phyloP scores from a whole-genome alignment of 2,113 vertebrate species.

The Perca schrenkii region DNA sequence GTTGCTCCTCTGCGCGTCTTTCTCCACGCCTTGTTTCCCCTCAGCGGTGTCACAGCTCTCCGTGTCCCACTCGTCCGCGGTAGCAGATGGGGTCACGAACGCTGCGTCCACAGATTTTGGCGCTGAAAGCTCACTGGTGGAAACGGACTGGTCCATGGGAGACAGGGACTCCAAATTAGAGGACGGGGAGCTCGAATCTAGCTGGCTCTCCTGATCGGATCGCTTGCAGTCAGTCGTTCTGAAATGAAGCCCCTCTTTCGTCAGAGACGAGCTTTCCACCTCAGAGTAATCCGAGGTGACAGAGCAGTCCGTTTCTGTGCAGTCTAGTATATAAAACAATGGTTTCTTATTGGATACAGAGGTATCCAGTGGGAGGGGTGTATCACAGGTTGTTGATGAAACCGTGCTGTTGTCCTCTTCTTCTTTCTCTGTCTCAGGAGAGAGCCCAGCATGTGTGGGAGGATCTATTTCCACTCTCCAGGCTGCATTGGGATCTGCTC shows the following conservation, averaged over 20 bases:
- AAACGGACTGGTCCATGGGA: slow-evolving; percentile 67
- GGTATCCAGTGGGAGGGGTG: slow-evolving; percentile 82
- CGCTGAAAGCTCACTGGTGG: slow-evolving; percentile 64
- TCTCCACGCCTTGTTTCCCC: slow-evolving; percentile 59
- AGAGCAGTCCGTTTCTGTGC: slow-evolving; percentile 92
- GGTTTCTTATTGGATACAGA: slow-evolving; percentile 84
- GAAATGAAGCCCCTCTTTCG: slow-evolving; percentile 67
- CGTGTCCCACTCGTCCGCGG: slow-evolving; percentile 80
- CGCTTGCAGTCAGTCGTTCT: slow-evolving; percentile 47
- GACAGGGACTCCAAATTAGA: slow-evolving; percentile 80
- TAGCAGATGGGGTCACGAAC: slow-evolving; percentile 50
- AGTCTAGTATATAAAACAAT: slow-evolving; percentile 79
- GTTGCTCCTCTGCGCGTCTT: slow-evolving; percentile 39
- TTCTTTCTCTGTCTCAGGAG: slow-evolving; percentile 69
- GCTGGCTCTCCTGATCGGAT: slow-evolving; percentile 45
- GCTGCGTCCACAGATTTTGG: slow-evolving; percentile 59
- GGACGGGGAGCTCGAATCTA: slow-evolving; percentile 78
- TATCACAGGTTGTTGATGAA: slow-evolving; percentile 84
- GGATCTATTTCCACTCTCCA: slow-evolving; percentile 49
- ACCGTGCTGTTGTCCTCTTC: slow-evolving; percentile 73
- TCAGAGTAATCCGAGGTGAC: slow-evolving; percentile 91
- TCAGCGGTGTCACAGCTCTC: slow-evolving; percentile 77
- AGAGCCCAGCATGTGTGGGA: slow-evolving; percentile 35
- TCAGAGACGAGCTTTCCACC: slow-evolving; percentile 76
- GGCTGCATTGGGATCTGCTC: slow-evolving; percentile 35